A percentile compares a stretch with the other conserved stretches of the same genome.
These are phyloP conservation scores for Calephelis nemesis DNA, from an alignment of 1,140 invertebrate genomes.

Conservation along the genomic window DNA sequence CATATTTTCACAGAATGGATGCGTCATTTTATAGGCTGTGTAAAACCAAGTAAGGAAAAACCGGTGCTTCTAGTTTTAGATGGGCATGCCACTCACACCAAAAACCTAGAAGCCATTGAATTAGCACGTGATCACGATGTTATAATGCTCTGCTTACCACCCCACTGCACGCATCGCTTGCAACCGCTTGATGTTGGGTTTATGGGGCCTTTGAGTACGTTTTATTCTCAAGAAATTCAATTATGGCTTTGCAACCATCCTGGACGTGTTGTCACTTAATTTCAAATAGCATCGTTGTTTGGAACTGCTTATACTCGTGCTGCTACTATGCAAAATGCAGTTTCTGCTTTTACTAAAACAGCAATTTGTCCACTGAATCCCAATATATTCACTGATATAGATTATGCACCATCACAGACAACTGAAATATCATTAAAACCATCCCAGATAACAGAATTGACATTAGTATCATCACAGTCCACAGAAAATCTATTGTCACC, in stretches of 20 bases:
- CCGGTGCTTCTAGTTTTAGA: conserved; percentile 21
- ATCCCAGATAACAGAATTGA: no score
- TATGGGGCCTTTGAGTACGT: not conserved
- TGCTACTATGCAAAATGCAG: conserved; percentile 1
- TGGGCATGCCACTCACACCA: conserved; percentile 21
- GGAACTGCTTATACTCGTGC: not conserved
- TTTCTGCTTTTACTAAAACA: not conserved
- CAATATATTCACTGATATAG: no score
- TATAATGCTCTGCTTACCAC: conserved; percentile 17
- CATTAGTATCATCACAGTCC: no score
- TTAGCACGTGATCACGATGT: conserved; percentile 19
- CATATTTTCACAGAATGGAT: conserved; percentile 22
- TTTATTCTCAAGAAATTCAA: not conserved
- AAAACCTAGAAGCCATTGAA: conserved; percentile 16
- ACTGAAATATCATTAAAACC: no score
- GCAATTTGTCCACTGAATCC: no score
- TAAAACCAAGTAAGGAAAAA: conserved; percentile 5
- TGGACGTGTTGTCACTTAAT: not conserved
- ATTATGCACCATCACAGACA: no score
- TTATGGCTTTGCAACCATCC: conserved; percentile 12
- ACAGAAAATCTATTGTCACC: no score
- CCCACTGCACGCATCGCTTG: conserved; percentile 22
- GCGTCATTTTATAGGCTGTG: conserved; percentile 15
- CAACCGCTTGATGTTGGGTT: conserved; percentile 21
- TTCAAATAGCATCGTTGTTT: not conserved